phyloP scores from a whole-genome alignment of 2,113 vertebrate species.

The Oncorhynchus kisutch region DNA sequence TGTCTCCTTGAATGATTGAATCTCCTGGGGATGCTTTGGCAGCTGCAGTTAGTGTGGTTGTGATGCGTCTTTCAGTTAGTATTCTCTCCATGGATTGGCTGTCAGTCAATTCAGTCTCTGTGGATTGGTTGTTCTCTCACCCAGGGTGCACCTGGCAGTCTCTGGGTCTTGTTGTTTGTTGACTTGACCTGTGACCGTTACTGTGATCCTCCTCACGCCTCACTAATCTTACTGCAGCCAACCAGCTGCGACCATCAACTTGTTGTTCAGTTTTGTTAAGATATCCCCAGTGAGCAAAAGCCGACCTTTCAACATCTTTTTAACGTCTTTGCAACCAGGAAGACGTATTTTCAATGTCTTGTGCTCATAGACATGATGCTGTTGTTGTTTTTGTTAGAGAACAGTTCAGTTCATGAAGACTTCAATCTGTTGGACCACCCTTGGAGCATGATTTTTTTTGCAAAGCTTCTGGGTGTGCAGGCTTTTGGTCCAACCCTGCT shows the following conservation, averaged over 20 bases:
- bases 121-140: conserved; percentile 47
- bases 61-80: background rate
- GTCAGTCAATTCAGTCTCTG: background rate
- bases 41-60: background rate
- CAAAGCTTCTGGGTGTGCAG: too few relatives aligned
- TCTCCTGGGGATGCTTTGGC: background rate
- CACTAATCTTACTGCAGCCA: conserved; percentile 51
- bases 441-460: too few relatives aligned
- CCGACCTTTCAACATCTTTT: too few relatives aligned
- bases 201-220: conserved; percentile 60
- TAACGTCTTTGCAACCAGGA: too few relatives aligned
- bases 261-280: conserved; percentile 53
- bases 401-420: too few relatives aligned
- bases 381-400: too few relatives aligned
- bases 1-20: background rate
- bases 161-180: conserved; percentile 68
- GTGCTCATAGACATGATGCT: too few relatives aligned
- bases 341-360: too few relatives aligned
- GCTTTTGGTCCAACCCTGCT: too few relatives aligned
- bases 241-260: conserved; percentile 67
- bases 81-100: background rate
- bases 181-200: conserved; percentile 65
- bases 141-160: conserved; percentile 63
- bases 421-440: too few relatives aligned
- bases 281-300: too few relatives aligned